Evolutionary conservation across 2,797 vertebrate genomes (phyloP).

Genomic region (Spinibarbus caldwelli): DNA sequence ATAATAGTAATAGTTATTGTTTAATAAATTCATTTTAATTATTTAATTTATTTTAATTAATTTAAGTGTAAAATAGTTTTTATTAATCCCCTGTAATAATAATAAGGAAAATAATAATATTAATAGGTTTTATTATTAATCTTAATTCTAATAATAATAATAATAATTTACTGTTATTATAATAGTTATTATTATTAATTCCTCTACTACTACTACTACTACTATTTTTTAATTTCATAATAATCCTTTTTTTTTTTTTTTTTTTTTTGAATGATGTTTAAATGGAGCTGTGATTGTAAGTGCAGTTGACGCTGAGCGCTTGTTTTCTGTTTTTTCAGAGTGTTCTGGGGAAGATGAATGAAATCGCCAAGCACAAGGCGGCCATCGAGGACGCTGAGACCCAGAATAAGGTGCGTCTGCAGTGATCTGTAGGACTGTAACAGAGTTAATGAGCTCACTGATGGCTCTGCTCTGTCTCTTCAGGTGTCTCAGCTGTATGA

Average conservation of each 20-base stretch:
- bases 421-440: neutral
- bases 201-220: no score
- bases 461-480: neutral
- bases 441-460: neutral
- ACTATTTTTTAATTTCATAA: no score
- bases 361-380: constrained; percentile 92
- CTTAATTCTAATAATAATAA: no score
- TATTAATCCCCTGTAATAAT: no score
- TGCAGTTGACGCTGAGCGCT: neutral
- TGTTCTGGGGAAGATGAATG: constrained; percentile 94
- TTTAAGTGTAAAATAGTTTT: no score
- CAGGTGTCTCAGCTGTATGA: constrained; percentile 92
- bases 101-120: no score
- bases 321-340: constrained; percentile 75
- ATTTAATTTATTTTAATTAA: no score
- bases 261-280: neutral
- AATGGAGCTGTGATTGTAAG: neutral
- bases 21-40: no score
- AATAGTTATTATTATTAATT: no score
- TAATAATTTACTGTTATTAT: no score
- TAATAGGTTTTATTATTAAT: no score
- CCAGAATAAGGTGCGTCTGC: constrained; percentile 85
- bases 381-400: constrained; percentile 91
- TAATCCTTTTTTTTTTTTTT: no score
- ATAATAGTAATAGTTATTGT: neutral